Evolutionary conservation across 92 coral and sea anemone species (phyloP).

Genomic region (Muricea muricata): DNA sequence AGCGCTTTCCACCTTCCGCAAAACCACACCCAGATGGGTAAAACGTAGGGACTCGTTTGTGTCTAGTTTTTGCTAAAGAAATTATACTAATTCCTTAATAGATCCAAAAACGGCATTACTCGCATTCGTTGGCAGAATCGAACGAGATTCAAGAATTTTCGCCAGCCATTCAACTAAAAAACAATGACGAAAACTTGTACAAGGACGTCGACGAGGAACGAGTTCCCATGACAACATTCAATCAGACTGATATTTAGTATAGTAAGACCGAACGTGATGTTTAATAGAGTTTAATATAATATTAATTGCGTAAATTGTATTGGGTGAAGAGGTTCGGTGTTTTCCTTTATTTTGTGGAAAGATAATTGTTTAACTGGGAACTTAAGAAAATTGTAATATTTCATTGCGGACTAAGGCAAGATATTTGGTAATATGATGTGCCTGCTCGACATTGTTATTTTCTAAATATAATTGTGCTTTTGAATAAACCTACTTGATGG

Average conservation of each 20-base stretch:
- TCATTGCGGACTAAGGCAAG: no score
- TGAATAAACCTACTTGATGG: no score
- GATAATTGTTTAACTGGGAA: no score
- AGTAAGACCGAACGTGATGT: neutral
- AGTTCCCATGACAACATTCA: conserved; percentile 31
- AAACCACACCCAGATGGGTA: neutral
- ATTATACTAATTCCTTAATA: neutral
- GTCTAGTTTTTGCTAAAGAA: neutral
- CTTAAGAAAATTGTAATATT: no score
- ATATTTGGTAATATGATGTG: no score
- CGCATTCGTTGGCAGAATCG: conserved; percentile 26
- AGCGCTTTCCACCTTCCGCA: neutral
- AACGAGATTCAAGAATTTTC: neutral
- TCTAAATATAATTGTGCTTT: no score
- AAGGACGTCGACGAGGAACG: conserved; percentile 42
- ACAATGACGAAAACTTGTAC: neutral
- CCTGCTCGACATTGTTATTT: no score
- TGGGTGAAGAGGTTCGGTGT: neutral
- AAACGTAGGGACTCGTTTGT: neutral
- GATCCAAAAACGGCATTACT: conserved; percentile 30
- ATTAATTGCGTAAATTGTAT: no score
- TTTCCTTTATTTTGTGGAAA: neutral
- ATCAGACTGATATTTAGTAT: conserved; percentile 34
- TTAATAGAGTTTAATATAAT: neutral
- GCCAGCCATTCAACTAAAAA: conserved; percentile 10